phyloP scores from a whole-genome alignment of 2,113 vertebrate species.

The Pelvicachromis taeniatus region DNA sequence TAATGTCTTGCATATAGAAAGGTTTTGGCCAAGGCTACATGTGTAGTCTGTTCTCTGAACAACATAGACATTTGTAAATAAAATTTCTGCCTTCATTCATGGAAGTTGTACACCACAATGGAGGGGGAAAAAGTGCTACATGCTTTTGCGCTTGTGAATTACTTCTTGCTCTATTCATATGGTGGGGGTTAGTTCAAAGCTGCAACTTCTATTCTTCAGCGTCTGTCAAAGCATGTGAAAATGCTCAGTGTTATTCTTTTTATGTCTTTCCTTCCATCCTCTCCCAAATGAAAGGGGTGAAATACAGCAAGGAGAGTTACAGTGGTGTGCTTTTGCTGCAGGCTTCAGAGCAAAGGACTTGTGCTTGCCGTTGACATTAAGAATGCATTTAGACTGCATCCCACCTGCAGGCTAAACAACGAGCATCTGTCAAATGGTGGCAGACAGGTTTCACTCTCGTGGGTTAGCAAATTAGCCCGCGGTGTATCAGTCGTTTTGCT shows the following conservation, averaged over 20 bases:
- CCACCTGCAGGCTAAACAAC: slow-evolving; percentile 13
- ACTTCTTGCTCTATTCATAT: not conserved
- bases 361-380: slow-evolving; percentile 32
- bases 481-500: slow-evolving; percentile 1
- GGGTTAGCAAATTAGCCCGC: slow-evolving; percentile 30
- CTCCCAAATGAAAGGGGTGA: not conserved
- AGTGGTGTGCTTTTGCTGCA: slow-evolving; percentile 8
- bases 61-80: not conserved
- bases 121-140: not conserved
- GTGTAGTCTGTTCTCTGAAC: not conserved
- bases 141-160: not conserved
- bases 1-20: not conserved
- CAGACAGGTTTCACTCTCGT: slow-evolving; percentile 33
- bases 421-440: slow-evolving; percentile 43
- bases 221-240: not conserved
- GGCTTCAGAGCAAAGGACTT: slow-evolving; percentile 37
- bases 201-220: not conserved
- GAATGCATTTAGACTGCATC: slow-evolving; percentile 32
- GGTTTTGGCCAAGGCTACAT: slow-evolving; percentile 2
- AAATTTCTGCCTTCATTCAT: not conserved
- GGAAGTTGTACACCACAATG: not conserved
- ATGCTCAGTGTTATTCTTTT: not conserved
- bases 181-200: slow-evolving; percentile 3
- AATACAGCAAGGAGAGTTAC: not conserved
- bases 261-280: not conserved